Base-by-base conservation (phyloP, 2,888 invertebrate genomes). In the Morpho achilles region DNA sequence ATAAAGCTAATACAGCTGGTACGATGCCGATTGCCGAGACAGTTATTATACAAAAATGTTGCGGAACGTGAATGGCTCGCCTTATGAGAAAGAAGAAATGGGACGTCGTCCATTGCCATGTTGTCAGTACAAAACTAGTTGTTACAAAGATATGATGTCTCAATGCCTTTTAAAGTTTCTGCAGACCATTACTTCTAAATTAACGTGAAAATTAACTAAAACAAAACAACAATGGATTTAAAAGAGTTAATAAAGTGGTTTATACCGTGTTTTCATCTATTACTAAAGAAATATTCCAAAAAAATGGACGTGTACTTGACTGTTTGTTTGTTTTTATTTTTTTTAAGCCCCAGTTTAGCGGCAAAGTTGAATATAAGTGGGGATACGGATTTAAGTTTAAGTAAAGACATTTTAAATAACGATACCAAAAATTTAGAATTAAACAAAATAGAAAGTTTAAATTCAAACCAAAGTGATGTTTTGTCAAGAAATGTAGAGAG, bases 221-320 rank as follows among this genome's bases (percentile, higher is more conserved):
- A 56, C 58, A 58, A 62, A 61, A 46, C 43, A 66, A 87, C 74
- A 73, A 89, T 90, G 87, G 91, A 91, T 73, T 73, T 91, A 67
- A 85, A 81, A 73, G 91, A 91, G 63, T 84, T 91, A 43, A 91
- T 91, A 49, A 90, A 86, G 71, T 90, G 90, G 89, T 88, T 88
- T 54, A 84, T 89, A 64, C 88, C 87, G 59, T 88, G 89, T 72
- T 86, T 88, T 63, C 86, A 85, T 67, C 77, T 86, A 56, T 72
- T 88, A 70, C 78, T 78, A 74, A 53, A 66, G 47, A 65, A 67
- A 62, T 70, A 69, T 46, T 39, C 53, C 60, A 62, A 65, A 53
- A 82, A 76, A 75, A 77, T 76, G 70, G 72, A 70, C 53, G 45
- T 64, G 16, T 66, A 67, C 50, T 67, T 80, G 73, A 77, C 68